Evolutionary conservation across 2,888 invertebrate genomes (phyloP), one percentile per base, ranked within the genome.

Genomic region (Lysandra coridon): DNA sequence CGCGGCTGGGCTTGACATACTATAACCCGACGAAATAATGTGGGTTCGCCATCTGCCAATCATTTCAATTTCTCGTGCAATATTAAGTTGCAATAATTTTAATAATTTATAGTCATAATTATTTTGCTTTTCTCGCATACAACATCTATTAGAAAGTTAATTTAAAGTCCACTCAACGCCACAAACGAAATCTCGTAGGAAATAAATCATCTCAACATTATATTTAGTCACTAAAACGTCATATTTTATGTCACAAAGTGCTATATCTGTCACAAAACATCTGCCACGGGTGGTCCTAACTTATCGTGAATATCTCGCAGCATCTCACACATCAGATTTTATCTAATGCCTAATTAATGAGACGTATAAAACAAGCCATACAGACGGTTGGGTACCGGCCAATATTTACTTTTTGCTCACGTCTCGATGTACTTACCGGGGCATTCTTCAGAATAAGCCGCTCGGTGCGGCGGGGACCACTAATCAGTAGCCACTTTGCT

Each of bases 401-500:
- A 94, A 89, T 83, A 83, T 86, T 84, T 84, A 87, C 89, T 90
- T 92, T 92, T 93, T 94, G 90, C 85, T 92, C 84, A 84, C 86
- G 83, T 84, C 83, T 85, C 85, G 84, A 85, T 84, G 82, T 82
- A 81, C 82, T 82, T 83, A 84, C 82, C 80, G 83, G 83, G 81
- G 85, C 88, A 89, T 89, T 87, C 88, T 87, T 86, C 88, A 88
- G 90, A 90, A 91, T 89, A 89, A 88, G 88, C 88, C 87, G 86
- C 85, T 87, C 88, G 87, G 86, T 87, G 84, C 82, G 14, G 33
- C 85, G 83, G 82, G 87, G 85, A 87, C 88, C 89, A 93, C 93
- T 93, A 93, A 93, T 93, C 94, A 93, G 90, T 86, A 86, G 86
- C 87, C 89, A 91, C 91, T 93, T 93, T 92, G 90, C 89, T 90